These are phyloP conservation scores for Dascyllus trimaculatus DNA, from an alignment of 2,113 vertebrate genomes.

Conservation along the genomic window DNA sequence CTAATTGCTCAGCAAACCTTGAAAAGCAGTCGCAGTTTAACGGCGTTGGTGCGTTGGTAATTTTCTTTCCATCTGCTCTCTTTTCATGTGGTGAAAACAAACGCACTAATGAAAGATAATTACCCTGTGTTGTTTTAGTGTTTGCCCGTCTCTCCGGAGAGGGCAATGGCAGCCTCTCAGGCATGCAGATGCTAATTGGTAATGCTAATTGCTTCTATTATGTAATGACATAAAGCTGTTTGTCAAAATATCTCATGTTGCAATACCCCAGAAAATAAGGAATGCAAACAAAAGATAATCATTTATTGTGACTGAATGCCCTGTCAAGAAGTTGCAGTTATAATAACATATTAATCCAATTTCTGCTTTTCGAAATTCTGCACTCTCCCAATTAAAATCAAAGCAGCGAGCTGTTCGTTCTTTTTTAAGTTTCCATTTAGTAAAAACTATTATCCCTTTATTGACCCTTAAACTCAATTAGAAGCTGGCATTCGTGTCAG, in stretches of 20 bases:
- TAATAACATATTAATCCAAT: constrained; percentile 1
- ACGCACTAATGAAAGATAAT: constrained; percentile 73
- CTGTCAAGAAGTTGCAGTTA: not conserved
- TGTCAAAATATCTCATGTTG: constrained; percentile 17
- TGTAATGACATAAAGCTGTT: constrained; percentile 44
- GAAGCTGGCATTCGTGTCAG: constrained; percentile 34
- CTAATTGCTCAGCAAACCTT: constrained; percentile 45
- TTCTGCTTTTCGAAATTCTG: not conserved
- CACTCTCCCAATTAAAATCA: not conserved
- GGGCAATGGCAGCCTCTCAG: constrained; percentile 48
- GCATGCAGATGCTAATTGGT: constrained; percentile 67
- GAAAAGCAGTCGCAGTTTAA: constrained; percentile 44
- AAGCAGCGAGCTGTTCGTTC: not conserved
- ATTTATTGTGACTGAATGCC: not conserved
- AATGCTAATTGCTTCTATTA: constrained; percentile 69
- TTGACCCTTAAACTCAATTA: constrained; percentile 61
- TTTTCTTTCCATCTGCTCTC: constrained; percentile 54
- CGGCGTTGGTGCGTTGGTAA: constrained; percentile 13
- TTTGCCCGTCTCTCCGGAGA: constrained; percentile 59
- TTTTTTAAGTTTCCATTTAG: constrained; percentile 23
- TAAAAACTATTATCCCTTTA: constrained; percentile 36
- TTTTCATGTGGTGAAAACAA: constrained; percentile 72
- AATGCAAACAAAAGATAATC: not conserved
- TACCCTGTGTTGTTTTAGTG: constrained; percentile 66
- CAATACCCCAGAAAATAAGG: not conserved